These are phyloP conservation scores for Heterodera carotae DNA, from an alignment of 1,140 invertebrate genomes.

Conservation along the genomic window DNA sequence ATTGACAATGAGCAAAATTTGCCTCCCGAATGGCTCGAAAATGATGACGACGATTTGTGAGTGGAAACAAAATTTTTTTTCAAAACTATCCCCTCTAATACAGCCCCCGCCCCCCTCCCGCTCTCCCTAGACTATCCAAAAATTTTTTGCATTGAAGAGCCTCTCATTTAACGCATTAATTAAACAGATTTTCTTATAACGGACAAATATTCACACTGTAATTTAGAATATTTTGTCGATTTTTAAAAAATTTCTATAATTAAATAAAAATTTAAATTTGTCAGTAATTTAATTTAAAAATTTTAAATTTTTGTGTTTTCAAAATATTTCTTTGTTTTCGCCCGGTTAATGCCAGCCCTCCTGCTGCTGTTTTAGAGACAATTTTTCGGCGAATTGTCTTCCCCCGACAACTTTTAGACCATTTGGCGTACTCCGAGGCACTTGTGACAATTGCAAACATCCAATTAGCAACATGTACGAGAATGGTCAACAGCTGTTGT, in stretches of 20 bases:
- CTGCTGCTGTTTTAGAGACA: neutral
- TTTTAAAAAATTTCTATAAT: too few relatives aligned
- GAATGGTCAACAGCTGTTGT: neutral
- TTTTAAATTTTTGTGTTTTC: neutral
- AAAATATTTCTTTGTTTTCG: neutral
- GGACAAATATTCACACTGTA: too few relatives aligned
- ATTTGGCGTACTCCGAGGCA: neutral
- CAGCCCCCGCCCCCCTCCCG: too few relatives aligned
- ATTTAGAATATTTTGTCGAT: too few relatives aligned
- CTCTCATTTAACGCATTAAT: too few relatives aligned
- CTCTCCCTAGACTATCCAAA: too few relatives aligned
- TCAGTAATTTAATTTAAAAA: too few relatives aligned
- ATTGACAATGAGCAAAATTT: neutral
- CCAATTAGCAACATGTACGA: neutral
- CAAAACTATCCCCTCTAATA: neutral
- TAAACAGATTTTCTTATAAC: too few relatives aligned
- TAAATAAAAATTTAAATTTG: too few relatives aligned
- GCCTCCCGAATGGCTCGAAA: neutral
- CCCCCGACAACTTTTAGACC: constrained; percentile 1
- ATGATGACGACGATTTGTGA: neutral
- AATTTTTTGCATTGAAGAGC: too few relatives aligned
- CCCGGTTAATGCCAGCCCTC: too few relatives aligned
- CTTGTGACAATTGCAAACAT: neutral
- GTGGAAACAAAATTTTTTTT: neutral
- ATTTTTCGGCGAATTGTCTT: neutral